A percentile compares a stretch with the other conserved stretches of the same genome.
These are phyloP conservation scores for Halocynthia aurantium DNA, from an alignment of 23 tunicate genomes.

Conservation along the genomic window DNA sequence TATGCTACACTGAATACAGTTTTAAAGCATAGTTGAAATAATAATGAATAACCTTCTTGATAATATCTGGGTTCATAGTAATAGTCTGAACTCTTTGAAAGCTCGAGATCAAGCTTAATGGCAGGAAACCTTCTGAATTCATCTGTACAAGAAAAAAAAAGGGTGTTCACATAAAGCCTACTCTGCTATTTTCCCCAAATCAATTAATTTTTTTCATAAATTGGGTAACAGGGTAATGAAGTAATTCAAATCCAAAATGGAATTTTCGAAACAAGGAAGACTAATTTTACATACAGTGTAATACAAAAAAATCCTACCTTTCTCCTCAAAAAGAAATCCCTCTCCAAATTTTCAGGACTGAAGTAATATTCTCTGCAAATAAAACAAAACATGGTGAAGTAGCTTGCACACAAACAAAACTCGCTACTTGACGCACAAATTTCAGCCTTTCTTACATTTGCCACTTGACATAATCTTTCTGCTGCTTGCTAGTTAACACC, in stretches of 20 bases:
- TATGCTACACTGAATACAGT: not conserved
- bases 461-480: slow-evolving; percentile 68
- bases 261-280: too few species aligned
- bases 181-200: not conserved
- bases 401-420: not conserved
- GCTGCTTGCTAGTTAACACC: slow-evolving; percentile 27
- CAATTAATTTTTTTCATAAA: not conserved
- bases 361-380: slow-evolving; percentile 82
- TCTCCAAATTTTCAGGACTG: slow-evolving; percentile 78
- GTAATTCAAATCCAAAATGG: too few species aligned
- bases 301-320: slow-evolving; percentile 34
- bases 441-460: slow-evolving; percentile 58
- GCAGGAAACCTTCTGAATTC: slow-evolving; percentile 78
- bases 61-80: slow-evolving; percentile 59
- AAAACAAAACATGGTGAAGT: slow-evolving; percentile 16
- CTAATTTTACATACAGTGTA: too few species aligned
- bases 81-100: slow-evolving; percentile 69
- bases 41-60: slow-evolving; percentile 36
- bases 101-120: slow-evolving; percentile 57
- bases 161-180: not conserved
- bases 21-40: not conserved
- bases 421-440: not conserved
- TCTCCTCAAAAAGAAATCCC: slow-evolving; percentile 82
- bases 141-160: slow-evolving; percentile 30
- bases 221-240: too few species aligned